Evolutionary conservation across 2,888 invertebrate genomes (phyloP).

Genomic region (Stramonita haemastoma): DNA sequence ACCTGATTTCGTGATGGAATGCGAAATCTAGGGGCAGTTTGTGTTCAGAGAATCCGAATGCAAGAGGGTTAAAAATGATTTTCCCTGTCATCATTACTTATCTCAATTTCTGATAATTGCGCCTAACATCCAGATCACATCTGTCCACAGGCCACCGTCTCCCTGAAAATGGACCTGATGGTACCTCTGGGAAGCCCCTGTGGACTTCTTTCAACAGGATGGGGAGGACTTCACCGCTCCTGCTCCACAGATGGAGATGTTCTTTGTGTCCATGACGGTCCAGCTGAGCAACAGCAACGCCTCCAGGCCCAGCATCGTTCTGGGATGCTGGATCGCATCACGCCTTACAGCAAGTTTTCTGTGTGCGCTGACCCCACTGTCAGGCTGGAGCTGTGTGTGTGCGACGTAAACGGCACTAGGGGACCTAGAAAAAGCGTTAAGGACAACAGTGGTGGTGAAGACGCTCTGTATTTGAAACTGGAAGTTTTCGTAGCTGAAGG

Average conservation of each 20-base stretch:
- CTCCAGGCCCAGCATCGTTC: not conserved
- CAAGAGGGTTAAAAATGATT: no score
- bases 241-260: conserved; percentile 48
- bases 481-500: conserved; percentile 27
- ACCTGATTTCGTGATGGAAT: no score
- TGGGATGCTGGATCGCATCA: conserved; percentile 60
- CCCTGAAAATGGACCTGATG: conserved; percentile 58
- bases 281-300: not conserved
- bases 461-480: conserved; percentile 32
- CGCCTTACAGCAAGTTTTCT: conserved; percentile 60
- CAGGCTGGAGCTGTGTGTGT: conserved; percentile 61
- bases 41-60: no score
- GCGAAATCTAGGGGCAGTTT: no score
- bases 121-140: not conserved
- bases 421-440: not conserved
- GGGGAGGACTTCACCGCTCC: conserved; percentile 28
- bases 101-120: no score
- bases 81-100: no score
- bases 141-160: conserved; percentile 13
- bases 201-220: not conserved
- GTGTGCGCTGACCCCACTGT: conserved; percentile 60
- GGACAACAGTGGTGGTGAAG: conserved; percentile 1
- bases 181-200: conserved; percentile 30
- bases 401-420: conserved; percentile 45
- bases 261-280: conserved; percentile 53